These are phyloP conservation scores for Diglossa cyanea DNA, from an alignment of 2,797 vertebrate genomes.

Conservation along the genomic window DNA sequence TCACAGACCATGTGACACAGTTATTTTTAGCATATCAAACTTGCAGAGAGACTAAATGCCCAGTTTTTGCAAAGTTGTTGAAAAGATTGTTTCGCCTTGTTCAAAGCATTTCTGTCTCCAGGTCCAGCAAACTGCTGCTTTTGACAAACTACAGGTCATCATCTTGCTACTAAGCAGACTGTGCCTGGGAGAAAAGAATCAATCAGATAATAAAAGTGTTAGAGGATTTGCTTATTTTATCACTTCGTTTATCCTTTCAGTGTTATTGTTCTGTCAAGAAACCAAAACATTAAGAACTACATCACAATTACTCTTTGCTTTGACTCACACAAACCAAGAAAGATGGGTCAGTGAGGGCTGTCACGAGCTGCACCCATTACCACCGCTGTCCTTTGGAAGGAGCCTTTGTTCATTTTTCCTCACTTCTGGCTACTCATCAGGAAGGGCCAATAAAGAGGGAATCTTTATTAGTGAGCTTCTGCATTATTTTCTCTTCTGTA, in stretches of 20 bases:
- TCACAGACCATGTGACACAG: neutral
- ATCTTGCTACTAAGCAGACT: neutral
- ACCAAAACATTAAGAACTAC: neutral
- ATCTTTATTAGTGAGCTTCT: neutral
- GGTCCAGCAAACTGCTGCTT: neutral
- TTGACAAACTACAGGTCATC: neutral
- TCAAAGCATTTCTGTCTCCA: neutral
- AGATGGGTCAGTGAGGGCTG: neutral
- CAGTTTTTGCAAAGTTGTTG: neutral
- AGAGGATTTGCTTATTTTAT: slow-evolving; percentile 29
- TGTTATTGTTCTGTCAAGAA: slow-evolving; percentile 3
- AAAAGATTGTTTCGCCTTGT: neutral
- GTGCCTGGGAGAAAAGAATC: neutral
- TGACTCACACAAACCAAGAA: neutral
- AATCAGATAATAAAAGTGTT: neutral
- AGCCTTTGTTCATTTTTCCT: neutral
- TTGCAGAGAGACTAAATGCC: neutral
- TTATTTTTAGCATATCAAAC: slow-evolving; percentile 10
- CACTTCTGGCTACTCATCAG: neutral
- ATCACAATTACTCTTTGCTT: neutral
- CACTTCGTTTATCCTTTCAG: neutral
- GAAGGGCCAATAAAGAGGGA: neutral
- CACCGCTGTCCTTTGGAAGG: neutral
- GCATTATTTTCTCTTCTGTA: neutral
- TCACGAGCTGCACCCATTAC: neutral